Evolutionary conservation across 2,113 vertebrate species (phyloP), one percentile per base, ranked within the genome.

Genomic region (Aphyosemion australe): DNA sequence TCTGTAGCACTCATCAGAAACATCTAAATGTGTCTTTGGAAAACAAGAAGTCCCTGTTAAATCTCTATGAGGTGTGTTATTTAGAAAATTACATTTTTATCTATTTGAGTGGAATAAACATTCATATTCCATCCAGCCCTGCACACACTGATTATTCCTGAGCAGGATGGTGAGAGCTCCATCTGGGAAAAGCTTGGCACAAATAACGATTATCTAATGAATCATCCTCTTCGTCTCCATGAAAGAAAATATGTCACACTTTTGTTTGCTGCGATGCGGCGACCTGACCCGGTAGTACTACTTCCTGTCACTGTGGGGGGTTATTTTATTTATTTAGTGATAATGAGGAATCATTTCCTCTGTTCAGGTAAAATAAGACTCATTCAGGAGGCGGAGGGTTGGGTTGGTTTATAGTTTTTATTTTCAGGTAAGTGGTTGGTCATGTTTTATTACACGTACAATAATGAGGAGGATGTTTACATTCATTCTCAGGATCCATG

Each of bases 401-500:
- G 20, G 71, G 61, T 21, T 64, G 71, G 63, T 80, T 86, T 64
- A 70, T 84, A 1, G 58, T 75, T 73, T 65, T 63, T 69, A 37
- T 53, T 89, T 84, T 84, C 82, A 84, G 90, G 89, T 91, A 90
- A 91, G 81, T 84, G 84, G 88, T 90, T 78, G 85, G 82, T 89
- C 79, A 74, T 77, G 76, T 87, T 80, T 86, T 83, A 88, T 90
- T 83, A 88, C 26, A 26, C 26, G 5, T 26, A 26, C 72, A 89
- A 63, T 64, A 76, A 80, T 74, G 61, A 76, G 55, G 58, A 71
- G 74, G 78, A 53, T 65, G 67, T 85, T 79, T 90, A 89, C 87
- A 90, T 88, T 91, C 88, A 82, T 86, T 84, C 83, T 55, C 56
- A 73, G 72, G 67, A 69, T 79, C 77, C 72, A 77, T 83, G 80